These are phyloP conservation scores for Stegodyphus mimosarum DNA, from an alignment of 1,140 invertebrate species.

Conservation along the genomic window DNA sequence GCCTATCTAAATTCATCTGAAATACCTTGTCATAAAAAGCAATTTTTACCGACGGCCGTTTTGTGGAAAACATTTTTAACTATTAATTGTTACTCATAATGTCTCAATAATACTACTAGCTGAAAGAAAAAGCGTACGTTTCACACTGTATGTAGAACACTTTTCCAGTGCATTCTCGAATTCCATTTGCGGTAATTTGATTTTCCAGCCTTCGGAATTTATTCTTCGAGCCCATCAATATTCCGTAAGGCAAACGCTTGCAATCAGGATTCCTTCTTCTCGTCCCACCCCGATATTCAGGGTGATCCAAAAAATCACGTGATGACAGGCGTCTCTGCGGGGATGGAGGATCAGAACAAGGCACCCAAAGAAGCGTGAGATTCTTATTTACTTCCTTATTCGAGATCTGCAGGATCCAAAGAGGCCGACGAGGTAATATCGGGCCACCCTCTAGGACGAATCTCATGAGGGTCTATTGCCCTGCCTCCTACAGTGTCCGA, in stretches of 20 bases:
- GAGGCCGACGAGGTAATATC: constrained; percentile 7
- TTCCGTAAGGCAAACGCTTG: not conserved
- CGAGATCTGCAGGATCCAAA: constrained; percentile 11
- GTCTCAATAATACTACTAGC: no score
- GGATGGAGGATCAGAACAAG: constrained; percentile 4
- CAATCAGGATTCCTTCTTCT: not conserved
- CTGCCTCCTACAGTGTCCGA: constrained; percentile 4
- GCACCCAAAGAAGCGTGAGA: constrained; percentile 36
- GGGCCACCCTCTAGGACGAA: constrained; percentile 16
- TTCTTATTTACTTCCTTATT: constrained; percentile 29
- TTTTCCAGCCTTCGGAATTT: not conserved
- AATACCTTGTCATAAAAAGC: no score
- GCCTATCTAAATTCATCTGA: no score
- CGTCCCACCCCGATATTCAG: not conserved
- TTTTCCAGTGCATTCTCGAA: no score
- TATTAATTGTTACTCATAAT: no score
- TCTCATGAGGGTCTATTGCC: not conserved
- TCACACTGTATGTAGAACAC: no score
- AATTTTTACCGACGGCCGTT: no score
- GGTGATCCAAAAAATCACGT: not conserved
- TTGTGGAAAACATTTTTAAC: no score
- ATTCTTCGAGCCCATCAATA: not conserved
- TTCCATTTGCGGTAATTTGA: no score
- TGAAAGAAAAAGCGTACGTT: no score
- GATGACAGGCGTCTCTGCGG: constrained; percentile 21